Base-by-base conservation (phyloP, 2,888 invertebrate species). In the Zele albiditarsus region DNA sequence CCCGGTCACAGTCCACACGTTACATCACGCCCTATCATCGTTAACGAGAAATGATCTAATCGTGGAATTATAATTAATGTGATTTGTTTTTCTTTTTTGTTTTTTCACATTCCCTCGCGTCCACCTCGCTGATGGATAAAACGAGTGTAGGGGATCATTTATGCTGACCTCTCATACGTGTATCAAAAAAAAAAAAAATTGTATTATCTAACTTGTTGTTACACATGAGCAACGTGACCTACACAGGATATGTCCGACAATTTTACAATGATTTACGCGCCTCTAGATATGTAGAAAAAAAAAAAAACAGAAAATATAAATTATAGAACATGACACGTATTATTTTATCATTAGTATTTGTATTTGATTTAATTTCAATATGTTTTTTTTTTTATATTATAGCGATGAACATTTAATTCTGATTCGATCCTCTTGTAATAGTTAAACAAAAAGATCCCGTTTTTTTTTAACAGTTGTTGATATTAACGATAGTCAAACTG, bases 41-140 rank as follows among this genome's bases (percentile, higher is more conserved):
- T 16, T 16, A 20, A 63, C 27, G 20, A 63, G n/a, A 63, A 63
- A 33, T 20, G 20, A 63, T 31, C 63, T 63, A 31, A 31, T 31
- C 33, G 33, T 63, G 31, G 8, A 31, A 63, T 31, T 63, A 31
- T 63, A 63, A 63, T 33, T 33, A 33, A 63, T 63, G 33, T 33
- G 33, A 31, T 8, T 12, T 38, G 2, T 38, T 38, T 38, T 38
- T 38, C 12, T 38, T 38, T 38, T 8, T 31, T 1, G 1, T 31
- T 2, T 31, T 38, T 38, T 38, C 38, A 38, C 38, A 8, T 38
- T 38, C 2, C 8, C 12, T 38, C 12, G n/a, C 33, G 20, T 28
- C 28, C 6, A 28, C 33, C 27, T 33, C 8, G 10, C 16, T 33
- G 33, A 63, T 31, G 31, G 5, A 20, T 6, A 31, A 33, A 63